Evolutionary conservation across 1,140 invertebrate genomes (phyloP), one percentile per base, ranked within the genome.

Genomic region (Pectinophora gossypiella): DNA sequence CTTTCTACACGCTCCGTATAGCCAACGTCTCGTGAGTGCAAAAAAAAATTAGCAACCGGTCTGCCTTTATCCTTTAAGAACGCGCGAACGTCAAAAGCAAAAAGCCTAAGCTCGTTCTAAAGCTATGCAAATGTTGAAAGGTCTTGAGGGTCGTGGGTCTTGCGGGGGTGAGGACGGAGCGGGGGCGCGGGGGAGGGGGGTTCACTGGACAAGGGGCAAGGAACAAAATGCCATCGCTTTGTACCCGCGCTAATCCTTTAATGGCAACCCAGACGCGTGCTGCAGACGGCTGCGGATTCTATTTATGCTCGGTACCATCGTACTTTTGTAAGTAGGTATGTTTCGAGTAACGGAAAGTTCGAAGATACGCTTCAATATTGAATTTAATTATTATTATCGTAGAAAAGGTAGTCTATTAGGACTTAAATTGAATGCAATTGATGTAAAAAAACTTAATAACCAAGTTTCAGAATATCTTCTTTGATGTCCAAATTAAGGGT

Each of bases 181-280:
- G 10, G 16, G 13, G 16, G 13, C 1, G 15, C 12, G 36, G n/a
- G 36, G 10, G 2, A 40, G 36, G 10, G 36, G n/a, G 36, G 36
- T 12, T 2, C 16, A 40, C 13, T 40, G 36, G 36, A 40, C 36
- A 40, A 40, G 36, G 36, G 36, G 36, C 36, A 40, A 15, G 36
- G 36, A 40, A 40, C 36, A 40, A 40, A 40, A 40, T 40, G 36
- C 36, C 36, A 40, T 40, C 36, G 15, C 36, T 40, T 40, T 40
- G 36, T 40, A 40, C 36, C 15, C 36, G 7, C 36, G 36, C 16
- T 40, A 40, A 40, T 40, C 36, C 36, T 40, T 40, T 40, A 40
- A 40, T 40, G 36, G 36, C 36, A 16, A 13, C 16, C 36, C 12
- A 18, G 36, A 40, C 36, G 36, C 16, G n/a, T 18, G 36, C 36